Conservation (phyloP, 2,888 invertebrate species). For the Diplolepis rosae region DNA sequence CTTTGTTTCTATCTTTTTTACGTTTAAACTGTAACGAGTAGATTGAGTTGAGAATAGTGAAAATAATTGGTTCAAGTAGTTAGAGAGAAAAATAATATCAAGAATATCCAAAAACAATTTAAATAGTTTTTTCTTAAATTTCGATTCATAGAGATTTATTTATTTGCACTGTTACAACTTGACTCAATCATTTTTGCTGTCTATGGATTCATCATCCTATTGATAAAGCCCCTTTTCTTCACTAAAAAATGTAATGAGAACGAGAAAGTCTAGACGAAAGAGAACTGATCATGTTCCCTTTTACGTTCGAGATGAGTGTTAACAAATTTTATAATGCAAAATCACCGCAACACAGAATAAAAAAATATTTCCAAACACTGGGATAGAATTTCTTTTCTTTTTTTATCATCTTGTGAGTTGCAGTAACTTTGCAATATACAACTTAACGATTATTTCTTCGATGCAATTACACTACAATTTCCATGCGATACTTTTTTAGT, state of each 20-base stretch:
- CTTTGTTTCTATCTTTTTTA: constrained; percentile 5
- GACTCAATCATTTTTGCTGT: not conserved
- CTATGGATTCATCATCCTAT: not conserved
- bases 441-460: not conserved
- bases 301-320: not conserved
- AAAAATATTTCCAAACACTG: not conserved
- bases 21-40: not conserved
- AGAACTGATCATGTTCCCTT: not conserved
- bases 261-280: not conserved
- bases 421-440: not conserved
- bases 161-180: not conserved
- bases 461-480: not conserved
- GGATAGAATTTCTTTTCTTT: not conserved
- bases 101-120: not conserved
- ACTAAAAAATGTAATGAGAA: not conserved
- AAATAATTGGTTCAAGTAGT: not conserved
- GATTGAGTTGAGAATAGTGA: not conserved
- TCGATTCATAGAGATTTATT: not conserved
- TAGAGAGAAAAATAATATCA: not conserved
- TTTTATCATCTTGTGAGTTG: not conserved
- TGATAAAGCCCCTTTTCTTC: not conserved
- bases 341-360: not conserved
- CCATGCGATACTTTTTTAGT: not conserved
- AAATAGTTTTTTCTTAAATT: not conserved
- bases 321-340: not conserved